Conservation (phyloP, 2,888 invertebrate genomes). For the Copidosoma aretas region DNA sequence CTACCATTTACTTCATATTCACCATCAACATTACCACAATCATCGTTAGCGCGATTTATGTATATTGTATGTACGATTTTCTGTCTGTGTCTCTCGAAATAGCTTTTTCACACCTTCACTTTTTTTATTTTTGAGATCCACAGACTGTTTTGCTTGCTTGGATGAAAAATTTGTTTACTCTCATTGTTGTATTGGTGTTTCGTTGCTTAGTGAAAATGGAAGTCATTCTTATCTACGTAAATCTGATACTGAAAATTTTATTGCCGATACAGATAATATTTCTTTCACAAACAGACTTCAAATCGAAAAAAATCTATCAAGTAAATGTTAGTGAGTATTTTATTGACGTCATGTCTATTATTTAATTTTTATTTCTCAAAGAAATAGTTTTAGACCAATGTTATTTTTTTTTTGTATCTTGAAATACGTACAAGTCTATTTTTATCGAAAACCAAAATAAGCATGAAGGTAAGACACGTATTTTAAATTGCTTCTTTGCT, state of each 20-base stretch:
- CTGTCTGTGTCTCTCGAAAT: not conserved
- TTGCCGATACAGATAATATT: conserved; percentile 2
- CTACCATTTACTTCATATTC: not conserved
- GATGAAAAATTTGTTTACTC: not conserved
- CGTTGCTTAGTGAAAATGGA: conserved; percentile 15
- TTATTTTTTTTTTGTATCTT: not conserved
- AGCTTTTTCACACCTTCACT: conserved; percentile 37
- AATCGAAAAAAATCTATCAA: too few species aligned
- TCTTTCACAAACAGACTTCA: conserved; percentile 7
- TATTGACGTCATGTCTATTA: too few species aligned
- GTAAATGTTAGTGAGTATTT: too few species aligned
- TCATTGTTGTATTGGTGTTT: conserved; percentile 19
- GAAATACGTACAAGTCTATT: not conserved
- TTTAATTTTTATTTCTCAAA: too few species aligned
- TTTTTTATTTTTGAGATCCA: conserved; percentile 26
- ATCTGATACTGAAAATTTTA: conserved; percentile 42
- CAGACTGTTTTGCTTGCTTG: conserved; percentile 1
- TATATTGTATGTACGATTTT: conserved; percentile 1
- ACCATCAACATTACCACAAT: not conserved
- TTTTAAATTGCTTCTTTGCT: conserved; percentile 31
- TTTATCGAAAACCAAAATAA: conserved; percentile 10
- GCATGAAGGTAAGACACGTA: conserved; percentile 36
- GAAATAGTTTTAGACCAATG: too few species aligned
- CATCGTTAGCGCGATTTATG: not conserved
- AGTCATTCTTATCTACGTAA: conserved; percentile 12